Base-by-base conservation (phyloP, 2,888 invertebrate species). In the Pterobdella sp. region DNA sequence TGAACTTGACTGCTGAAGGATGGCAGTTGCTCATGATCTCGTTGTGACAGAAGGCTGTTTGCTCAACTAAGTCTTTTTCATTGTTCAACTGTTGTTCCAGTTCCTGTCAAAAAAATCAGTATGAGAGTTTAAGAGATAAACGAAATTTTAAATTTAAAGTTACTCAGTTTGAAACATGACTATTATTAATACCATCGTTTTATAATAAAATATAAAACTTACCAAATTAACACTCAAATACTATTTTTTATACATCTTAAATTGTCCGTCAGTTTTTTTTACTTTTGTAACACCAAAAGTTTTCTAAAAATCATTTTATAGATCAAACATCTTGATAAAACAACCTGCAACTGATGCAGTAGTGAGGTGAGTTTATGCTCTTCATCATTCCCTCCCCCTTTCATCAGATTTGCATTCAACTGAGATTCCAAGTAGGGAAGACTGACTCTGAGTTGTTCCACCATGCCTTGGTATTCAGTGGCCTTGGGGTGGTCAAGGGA, bases 281-380 rank as follows among this genome's bases (percentile, higher is more conserved):
- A n/a, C n/a, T n/a, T n/a, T n/a, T n/a, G n/a, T n/a, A n/a, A n/a
- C n/a, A n/a, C n/a, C n/a, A n/a, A n/a, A n/a, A n/a, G n/a, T n/a
- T n/a, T n/a, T n/a, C n/a, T n/a, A n/a, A n/a, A n/a, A n/a, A n/a
- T n/a, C n/a, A n/a, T n/a, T n/a, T n/a, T n/a, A n/a, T n/a, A n/a
- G n/a, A n/a, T n/a, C n/a, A n/a, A n/a, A n/a, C n/a, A n/a, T n/a
- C n/a, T n/a, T n/a, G n/a, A n/a, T n/a, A n/a, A n/a, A n/a, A n/a
- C n/a, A n/a, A 82, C 83, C 77, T 83, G 82, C 73, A 82, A 82
- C 75, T 80, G 78, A 72, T 83, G 82, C 36, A 83, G 82, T 18
- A 82, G 76, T 72, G 80, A 80, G 66, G 81, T 79, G 32, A 83
- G 82, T 32, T 79, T 80, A 68, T 81, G 78, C 75, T 82, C 83